Evolutionary conservation across 2,113 vertebrate species (phyloP), one percentile per base, ranked within the genome.

Genomic region (Erinaceus europaeus): DNA sequence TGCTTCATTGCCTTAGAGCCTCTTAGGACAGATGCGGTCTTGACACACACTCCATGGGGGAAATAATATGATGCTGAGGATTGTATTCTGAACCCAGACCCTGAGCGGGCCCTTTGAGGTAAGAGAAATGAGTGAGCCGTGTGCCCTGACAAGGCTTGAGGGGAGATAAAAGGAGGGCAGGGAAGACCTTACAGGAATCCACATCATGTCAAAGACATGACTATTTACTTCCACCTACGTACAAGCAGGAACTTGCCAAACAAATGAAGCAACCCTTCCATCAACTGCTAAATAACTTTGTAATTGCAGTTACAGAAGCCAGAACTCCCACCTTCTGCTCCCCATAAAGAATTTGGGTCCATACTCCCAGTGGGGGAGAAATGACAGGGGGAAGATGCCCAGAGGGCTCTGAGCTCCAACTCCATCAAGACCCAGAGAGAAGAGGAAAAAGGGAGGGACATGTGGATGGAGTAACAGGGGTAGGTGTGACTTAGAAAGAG

Each of bases 191-290:
- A 59, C 25, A 52, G 52, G 40, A n/a, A 59, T 12, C 68, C 42
- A 29, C 68, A 74, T 48, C 57, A 62, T 2, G 48, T 40, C 34
- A 65, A 48, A 46, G 48, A 44, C 32, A 25, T 46, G 50, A 50
- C 44, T 36, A 25, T 23, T 64, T 76, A 38, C 44, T 91, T 94
- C 85, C 76, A 91, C 61, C 75, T 53, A 48, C 40, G 81, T 48
- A 71, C 27, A 75, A 73, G 74, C 77, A 92, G 92, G 88, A 90
- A 93, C 44, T 93, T 93, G 89, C 62, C 52, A 74, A 92, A 91
- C 83, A 65, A 48, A 80, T 76, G 42, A 71, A 91, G 84, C 76
- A 94, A 89, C 27, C 23, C 44, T 57, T 40, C 32, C 32, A 74
- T 50, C 34, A 75, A 81, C 48, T 64, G 62, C 34, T 59, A n/a